phyloP scores from a whole-genome alignment of 2,888 invertebrate species.

The Apamea epomidion region DNA sequence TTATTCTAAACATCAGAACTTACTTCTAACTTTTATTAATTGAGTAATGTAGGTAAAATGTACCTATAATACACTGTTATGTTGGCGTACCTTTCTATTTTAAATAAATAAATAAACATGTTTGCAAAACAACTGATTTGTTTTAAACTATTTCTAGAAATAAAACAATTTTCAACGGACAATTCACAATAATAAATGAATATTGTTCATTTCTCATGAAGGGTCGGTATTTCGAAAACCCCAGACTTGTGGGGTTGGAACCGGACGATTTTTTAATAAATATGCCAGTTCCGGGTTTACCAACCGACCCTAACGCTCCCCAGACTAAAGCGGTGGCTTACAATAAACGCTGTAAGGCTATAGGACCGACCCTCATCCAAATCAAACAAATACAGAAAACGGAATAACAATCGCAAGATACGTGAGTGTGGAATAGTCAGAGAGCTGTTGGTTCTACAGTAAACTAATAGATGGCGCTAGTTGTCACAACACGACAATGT shows the following conservation, averaged over 20 bases:
- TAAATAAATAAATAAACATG: neutral
- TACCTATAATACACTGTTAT: no score
- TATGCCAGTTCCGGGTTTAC: neutral
- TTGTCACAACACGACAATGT: neutral
- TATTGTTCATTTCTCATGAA: neutral
- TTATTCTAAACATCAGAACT: no score
- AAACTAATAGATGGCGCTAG: constrained; percentile 44
- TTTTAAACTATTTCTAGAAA: neutral
- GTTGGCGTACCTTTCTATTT: no score
- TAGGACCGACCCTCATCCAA: neutral
- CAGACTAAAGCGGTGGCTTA: neutral
- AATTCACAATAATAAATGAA: neutral
- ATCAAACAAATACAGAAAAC: neutral
- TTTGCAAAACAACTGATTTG: neutral
- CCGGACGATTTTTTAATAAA: neutral
- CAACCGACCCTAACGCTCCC: neutral
- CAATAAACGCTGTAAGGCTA: neutral
- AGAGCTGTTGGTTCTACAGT: constrained; percentile 1
- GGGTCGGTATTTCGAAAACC: neutral
- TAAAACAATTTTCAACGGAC: neutral
- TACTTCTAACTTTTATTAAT: no score
- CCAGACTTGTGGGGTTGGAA: neutral
- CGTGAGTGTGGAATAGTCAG: neutral
- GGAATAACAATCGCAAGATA: neutral
- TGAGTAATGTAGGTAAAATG: no score